These are phyloP conservation scores for Heliconius melpomene DNA, from an alignment of 1,140 invertebrate genomes.

Conservation along the genomic window DNA sequence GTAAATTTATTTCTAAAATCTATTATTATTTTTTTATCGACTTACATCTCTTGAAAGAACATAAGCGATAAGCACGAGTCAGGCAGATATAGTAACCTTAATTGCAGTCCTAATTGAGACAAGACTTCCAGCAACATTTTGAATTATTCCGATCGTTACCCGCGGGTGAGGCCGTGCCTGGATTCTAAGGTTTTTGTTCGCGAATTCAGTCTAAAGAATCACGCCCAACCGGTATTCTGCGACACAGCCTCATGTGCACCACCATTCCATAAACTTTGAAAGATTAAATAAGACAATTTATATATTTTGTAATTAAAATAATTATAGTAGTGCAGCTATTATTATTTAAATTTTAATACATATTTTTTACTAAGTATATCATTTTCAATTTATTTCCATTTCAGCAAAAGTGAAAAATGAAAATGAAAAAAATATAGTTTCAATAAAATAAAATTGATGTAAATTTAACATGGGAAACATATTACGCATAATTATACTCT, in stretches of 20 bases:
- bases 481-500: not conserved
- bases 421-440: not conserved
- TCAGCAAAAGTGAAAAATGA: too few relatives aligned
- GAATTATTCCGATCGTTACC: constrained; percentile 37
- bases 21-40: too few relatives aligned
- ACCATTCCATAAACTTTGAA: not conserved
- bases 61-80: not conserved
- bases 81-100: constrained; percentile 8
- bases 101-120: constrained; percentile 28
- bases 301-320: not conserved
- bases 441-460: not conserved
- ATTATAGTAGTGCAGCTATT: too few relatives aligned
- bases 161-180: too few relatives aligned
- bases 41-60: not conserved
- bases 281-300: not conserved
- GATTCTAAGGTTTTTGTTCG: constrained; percentile 43
- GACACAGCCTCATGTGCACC: not conserved
- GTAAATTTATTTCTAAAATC: too few relatives aligned
- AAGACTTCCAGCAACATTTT: constrained; percentile 35
- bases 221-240: constrained; percentile 35
- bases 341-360: too few relatives aligned
- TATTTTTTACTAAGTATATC: too few relatives aligned
- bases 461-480: not conserved
- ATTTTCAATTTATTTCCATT: too few relatives aligned
- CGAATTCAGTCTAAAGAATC: constrained; percentile 42